phyloP scores from a whole-genome alignment of 2,888 invertebrate species.

The Rutpela maculata region DNA sequence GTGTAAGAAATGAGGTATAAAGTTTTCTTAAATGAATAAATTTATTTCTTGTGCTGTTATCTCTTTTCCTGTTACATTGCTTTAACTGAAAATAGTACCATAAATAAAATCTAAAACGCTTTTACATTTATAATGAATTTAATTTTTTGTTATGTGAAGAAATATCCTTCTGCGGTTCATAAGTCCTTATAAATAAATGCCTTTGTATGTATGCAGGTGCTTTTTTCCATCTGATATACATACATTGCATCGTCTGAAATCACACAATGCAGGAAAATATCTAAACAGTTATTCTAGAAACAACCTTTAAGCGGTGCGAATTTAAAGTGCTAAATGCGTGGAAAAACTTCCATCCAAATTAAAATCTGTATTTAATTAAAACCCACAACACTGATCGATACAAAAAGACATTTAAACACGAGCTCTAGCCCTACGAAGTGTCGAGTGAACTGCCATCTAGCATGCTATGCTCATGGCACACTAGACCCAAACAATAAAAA shows the following conservation, averaged over 20 bases:
- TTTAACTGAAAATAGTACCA: conserved; percentile 59
- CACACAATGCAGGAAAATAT: conserved; percentile 2
- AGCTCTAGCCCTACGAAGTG: conserved; percentile 65
- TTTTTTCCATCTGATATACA: conserved; percentile 16
- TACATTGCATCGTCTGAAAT: conserved; percentile 2
- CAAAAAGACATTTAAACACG: conserved; percentile 70
- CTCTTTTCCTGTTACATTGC: conserved; percentile 65
- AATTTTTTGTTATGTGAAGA: conserved; percentile 55
- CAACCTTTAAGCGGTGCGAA: conserved; percentile 14
- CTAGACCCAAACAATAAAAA: conserved; percentile 72
- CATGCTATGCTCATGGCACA: conserved; percentile 69
- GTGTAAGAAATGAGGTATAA: conserved; percentile 64
- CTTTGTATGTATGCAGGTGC: conserved; percentile 44
- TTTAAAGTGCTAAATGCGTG: conserved; percentile 34
- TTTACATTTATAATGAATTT: conserved; percentile 62
- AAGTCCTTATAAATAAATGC: conserved; percentile 45
- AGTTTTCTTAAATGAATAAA: conserved; percentile 66
- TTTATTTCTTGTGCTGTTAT: conserved; percentile 65
- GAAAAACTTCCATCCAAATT: conserved; percentile 60
- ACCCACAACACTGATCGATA: conserved; percentile 68
- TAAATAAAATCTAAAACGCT: conserved; percentile 59
- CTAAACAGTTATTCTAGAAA: background rate
- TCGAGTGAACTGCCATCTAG: conserved; percentile 71
- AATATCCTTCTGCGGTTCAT: conserved; percentile 49
- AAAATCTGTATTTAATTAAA: conserved; percentile 70